Base-by-base conservation (phyloP, 1,140 invertebrate species). In the Brachionus calyciflorus region DNA sequence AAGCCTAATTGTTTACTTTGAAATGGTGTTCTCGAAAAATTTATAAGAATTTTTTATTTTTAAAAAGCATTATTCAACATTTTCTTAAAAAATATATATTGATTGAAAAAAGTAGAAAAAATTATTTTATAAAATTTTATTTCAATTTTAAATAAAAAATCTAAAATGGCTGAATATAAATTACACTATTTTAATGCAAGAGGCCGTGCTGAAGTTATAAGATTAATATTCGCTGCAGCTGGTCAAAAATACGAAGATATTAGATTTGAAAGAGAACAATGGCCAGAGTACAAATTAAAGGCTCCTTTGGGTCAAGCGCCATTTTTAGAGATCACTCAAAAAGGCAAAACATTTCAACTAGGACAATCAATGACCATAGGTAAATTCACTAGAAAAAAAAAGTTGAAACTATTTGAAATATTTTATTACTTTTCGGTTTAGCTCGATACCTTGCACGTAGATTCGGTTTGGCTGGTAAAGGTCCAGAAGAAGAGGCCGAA, bases 121-220 rank as follows among this genome's bases (percentile, higher is more conserved):
- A n/a, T n/a, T n/a, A n/a, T n/a, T n/a, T n/a, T n/a, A n/a, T n/a
- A n/a, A n/a, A n/a, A n/a, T n/a, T n/a, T n/a, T n/a, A n/a, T n/a
- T n/a, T n/a, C n/a, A n/a, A n/a, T n/a, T n/a, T n/a, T n/a, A 37
- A 37, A 37, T 37, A 37, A 37, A 37, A 37, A 37, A 37, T 9
- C n/a, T n/a, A 75, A 76, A 44, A 76, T 76, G 73, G 73, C 48
- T 57, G 44, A 76, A 33, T 76, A 76, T 14, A 76, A 76, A 30
- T 40, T 77, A 26, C 17, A 44, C 5, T 77, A 77, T 51, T 77
- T 77, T 28, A 48, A 63, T 40, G 7, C 19, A 0, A 65, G 40
- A 49, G 76, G 57, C n/a, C 26, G 46, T 24, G 76, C 10, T 19
- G 76, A 77, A 44, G 6, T 65, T 49, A 28, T 65, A 1, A n/a